These are phyloP conservation scores for Tragelaphus oryx DNA, from an alignment of 2,797 vertebrate species.

Conservation along the genomic window DNA sequence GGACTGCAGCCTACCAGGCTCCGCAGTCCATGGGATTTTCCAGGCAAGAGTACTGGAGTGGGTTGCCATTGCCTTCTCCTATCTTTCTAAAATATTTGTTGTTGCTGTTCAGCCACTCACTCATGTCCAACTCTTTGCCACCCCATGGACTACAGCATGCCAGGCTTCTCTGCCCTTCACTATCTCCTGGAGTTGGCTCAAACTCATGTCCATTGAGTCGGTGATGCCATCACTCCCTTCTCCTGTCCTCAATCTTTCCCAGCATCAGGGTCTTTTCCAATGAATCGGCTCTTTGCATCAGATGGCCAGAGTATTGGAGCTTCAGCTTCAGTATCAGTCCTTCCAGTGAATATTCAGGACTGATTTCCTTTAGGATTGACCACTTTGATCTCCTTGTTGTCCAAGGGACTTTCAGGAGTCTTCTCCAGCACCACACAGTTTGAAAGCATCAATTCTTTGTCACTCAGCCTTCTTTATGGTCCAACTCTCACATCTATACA, in stretches of 20 bases:
- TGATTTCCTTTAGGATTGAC: background rate
- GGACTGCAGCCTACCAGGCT: no score
- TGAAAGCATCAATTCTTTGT: background rate
- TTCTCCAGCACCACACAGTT: background rate
- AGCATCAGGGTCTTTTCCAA: background rate
- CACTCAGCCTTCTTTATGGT: background rate
- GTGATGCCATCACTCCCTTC: background rate
- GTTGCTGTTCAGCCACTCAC: background rate
- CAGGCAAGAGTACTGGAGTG: no score
- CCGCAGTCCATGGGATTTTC: no score
- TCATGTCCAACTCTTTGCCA: background rate
- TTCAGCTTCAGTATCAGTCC: background rate
- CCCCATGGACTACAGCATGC: background rate
- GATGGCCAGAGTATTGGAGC: background rate
- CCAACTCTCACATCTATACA: background rate
- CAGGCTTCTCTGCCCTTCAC: background rate
- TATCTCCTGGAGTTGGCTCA: background rate
- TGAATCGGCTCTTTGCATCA: background rate
- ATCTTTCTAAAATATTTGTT: background rate
- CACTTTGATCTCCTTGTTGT: background rate
- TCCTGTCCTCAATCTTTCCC: background rate
- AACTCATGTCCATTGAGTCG: background rate
- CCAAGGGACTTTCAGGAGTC: background rate
- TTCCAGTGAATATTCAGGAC: background rate
- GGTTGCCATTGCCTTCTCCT: no score